A percentile compares a stretch with the other conserved stretches of the same genome.
phyloP scores from a whole-genome alignment of 2,888 invertebrate species.

The Drosophila anceps region DNA sequence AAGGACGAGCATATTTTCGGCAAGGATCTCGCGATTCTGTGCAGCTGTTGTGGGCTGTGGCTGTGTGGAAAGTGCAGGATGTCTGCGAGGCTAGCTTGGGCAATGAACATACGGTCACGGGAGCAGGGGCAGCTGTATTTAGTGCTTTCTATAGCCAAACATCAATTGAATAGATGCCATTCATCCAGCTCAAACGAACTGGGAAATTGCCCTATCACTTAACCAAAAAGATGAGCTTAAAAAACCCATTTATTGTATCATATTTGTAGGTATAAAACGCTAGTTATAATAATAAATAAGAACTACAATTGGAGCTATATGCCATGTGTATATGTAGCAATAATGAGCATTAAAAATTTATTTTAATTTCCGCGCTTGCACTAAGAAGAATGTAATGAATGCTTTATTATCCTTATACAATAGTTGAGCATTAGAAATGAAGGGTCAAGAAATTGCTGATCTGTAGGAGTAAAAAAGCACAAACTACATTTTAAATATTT shows the following conservation, averaged over 20 bases:
- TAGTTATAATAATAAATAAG: background rate
- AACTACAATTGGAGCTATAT: background rate
- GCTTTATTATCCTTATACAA: background rate
- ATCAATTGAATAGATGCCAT: slow-evolving; percentile 32
- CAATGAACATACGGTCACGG: background rate
- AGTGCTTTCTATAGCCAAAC: slow-evolving; percentile 36
- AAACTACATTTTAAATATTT: background rate
- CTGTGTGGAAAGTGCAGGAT: slow-evolving; percentile 45
- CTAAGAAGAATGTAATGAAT: background rate
- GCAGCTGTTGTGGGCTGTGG: slow-evolving; percentile 65
- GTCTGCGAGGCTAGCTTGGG: slow-evolving; percentile 22
- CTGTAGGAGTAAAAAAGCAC: background rate
- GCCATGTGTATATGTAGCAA: background rate
- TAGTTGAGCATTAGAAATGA: background rate
- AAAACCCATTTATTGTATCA: slow-evolving; percentile 6
- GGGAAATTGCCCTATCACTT: slow-evolving; percentile 43
- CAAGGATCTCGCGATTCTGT: slow-evolving; percentile 43
- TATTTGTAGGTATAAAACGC: background rate
- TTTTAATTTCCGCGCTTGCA: background rate
- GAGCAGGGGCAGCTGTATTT: slow-evolving; percentile 26
- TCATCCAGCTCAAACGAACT: slow-evolving; percentile 37
- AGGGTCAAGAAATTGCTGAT: background rate
- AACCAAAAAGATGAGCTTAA: slow-evolving; percentile 23
- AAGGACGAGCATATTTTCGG: slow-evolving; percentile 50
- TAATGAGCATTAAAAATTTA: background rate